Base-by-base conservation (phyloP, 2,888 invertebrate genomes). In the Fabriciana adippe region DNA sequence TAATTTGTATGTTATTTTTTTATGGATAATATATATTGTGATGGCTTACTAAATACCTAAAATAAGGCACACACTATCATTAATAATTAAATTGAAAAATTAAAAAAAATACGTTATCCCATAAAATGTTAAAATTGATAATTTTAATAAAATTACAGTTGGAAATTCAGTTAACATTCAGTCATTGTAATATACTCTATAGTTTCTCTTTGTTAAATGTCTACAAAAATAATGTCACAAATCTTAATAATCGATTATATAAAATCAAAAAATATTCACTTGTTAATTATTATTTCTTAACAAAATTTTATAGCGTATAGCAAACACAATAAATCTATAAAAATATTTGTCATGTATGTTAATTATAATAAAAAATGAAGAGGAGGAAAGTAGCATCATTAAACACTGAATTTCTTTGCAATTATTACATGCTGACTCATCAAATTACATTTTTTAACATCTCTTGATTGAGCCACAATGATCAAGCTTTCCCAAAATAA, bases 241-340 rank as follows among this genome's bases (percentile, higher is more conserved):
- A 41, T 41, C 11, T 41, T 26, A 26, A 26, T 21, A 14, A 48
- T 57, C n/a, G 48, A 45, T 59, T 64, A 48, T 64, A 68, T 45
- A 53, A 55, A 55, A 45, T 68, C 60, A 41, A 64, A 68, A 68
- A 68, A 68, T 68, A 68, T 64, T 35, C 14, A 16, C 3, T 63
- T 26, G 11, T 55, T 59, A 51, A 45, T 11, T 67, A 67, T 31
- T 63, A 59, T 55, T 16, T 61, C 54, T 66, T 56, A 54, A 61
- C 64, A 66, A 67, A 68, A 60, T 64, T 47, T 64, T 66, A 65
- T 65, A 31, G 55, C 51, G 57, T 62, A 47, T 18, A 45, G 47
- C 51, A 54, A 67, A 63, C 47, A 54, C n/a, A 51, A 41, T 48
- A 55, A 54, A 26, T 54, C 18, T 64, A 68, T 35, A 50, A 61